Evolutionary conservation across 2,888 invertebrate species (phyloP).

Genomic region (Drosophila kokeensis): DNA sequence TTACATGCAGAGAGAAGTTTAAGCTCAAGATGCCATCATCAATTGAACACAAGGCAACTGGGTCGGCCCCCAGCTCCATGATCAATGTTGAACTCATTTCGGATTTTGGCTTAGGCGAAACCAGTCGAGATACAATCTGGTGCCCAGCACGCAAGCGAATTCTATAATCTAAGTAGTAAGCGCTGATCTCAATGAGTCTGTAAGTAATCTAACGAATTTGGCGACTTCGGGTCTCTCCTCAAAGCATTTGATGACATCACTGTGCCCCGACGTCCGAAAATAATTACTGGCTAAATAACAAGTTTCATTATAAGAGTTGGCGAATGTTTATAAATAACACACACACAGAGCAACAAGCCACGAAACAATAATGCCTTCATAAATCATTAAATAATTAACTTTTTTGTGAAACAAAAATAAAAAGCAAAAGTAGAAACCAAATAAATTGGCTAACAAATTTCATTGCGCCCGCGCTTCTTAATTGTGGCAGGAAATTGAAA

Average conservation of each 20-base stretch:
- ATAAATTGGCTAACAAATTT: constrained; percentile 36
- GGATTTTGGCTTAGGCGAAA: constrained; percentile 22
- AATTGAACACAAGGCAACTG: constrained; percentile 38
- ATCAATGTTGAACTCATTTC: constrained; percentile 37
- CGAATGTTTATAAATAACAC: constrained; percentile 75
- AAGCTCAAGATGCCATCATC: constrained; percentile 38
- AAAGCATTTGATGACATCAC: constrained; percentile 56
- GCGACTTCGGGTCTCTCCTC: constrained; percentile 64
- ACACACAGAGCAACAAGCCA: constrained; percentile 18
- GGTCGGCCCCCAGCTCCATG: constrained; percentile 50
- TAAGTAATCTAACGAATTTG: constrained; percentile 60
- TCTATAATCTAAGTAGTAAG: constrained; percentile 16
- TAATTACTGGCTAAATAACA: constrained; percentile 58
- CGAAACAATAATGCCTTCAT: constrained; percentile 57
- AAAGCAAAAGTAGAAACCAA: constrained; percentile 30
- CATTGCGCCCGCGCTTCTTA: constrained; percentile 54
- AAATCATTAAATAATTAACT: constrained; percentile 80
- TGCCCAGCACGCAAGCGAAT: constrained; percentile 31
- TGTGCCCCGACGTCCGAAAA: constrained; percentile 26
- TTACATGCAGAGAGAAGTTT: neutral
- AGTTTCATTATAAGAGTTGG: constrained; percentile 71
- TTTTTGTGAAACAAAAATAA: constrained; percentile 51
- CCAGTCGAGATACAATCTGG: constrained; percentile 40
- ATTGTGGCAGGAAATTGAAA: constrained; percentile 68
- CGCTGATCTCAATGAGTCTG: constrained; percentile 2